Evolutionary conservation across 2,797 vertebrate species (phyloP).

Genomic region (Parauchenoglanis ngamensis): DNA sequence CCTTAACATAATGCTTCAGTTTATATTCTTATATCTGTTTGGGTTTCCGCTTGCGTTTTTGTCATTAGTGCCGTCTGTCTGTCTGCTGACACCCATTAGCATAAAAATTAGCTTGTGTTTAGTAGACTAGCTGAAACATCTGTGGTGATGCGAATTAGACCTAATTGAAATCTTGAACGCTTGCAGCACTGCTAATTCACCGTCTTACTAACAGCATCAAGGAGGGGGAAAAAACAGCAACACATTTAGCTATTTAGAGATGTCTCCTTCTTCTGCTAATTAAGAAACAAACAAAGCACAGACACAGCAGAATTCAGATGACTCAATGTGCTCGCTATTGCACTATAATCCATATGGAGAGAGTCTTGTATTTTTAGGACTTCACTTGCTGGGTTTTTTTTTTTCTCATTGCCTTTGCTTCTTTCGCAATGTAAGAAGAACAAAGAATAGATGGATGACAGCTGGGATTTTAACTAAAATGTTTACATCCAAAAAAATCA

Average conservation of each 20-base stretch:
- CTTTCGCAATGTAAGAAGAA: background rate
- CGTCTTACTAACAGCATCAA: conserved; percentile 70
- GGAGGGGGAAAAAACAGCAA: conserved; percentile 62
- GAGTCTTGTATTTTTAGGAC: background rate
- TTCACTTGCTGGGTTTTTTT: background rate
- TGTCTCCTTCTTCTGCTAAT: conserved; percentile 72
- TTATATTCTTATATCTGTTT: conserved; percentile 38
- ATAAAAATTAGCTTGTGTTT: conserved; percentile 75
- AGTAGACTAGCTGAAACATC: conserved; percentile 75
- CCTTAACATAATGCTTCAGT: conserved; percentile 29
- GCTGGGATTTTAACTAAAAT: conserved; percentile 30
- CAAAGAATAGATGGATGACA: conserved; percentile 4
- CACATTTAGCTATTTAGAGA: conserved; percentile 74
- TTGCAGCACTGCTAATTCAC: conserved; percentile 78
- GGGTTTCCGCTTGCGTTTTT: conserved; percentile 49
- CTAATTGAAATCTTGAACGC: conserved; percentile 79
- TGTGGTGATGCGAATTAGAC: conserved; percentile 77
- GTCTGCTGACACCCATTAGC: conserved; percentile 73
- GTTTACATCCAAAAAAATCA: conserved; percentile 34
- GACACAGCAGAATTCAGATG: conserved; percentile 49
- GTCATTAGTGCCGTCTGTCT: conserved; percentile 56
- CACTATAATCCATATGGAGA: conserved; percentile 34
- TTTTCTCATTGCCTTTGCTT: background rate
- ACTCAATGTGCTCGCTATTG: conserved; percentile 5
- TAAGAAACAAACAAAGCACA: conserved; percentile 69